Evolutionary conservation across 2,888 invertebrate species (phyloP), one percentile per base, ranked within the genome.

Genomic region (Aleiodes leptofemur): DNA sequence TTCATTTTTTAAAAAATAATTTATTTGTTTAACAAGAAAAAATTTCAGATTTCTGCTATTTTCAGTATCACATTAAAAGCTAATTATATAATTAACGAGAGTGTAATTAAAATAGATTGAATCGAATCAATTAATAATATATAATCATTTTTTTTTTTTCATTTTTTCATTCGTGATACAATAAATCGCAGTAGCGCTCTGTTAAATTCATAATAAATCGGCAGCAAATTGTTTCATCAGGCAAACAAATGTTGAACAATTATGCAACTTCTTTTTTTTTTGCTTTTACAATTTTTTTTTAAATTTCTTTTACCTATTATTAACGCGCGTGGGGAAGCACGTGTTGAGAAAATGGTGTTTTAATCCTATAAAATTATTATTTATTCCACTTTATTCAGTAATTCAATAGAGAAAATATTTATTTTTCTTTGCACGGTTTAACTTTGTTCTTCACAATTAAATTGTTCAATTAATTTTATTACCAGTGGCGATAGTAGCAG

Each of bases 401-500:
- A 59, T 51, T 71, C 55, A 69, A 71, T 77, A 69, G 57, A 57
- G 43, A 71, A 78, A 77, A 59, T 61, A 75, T 51, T 73, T 72
- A 74, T 77, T 61, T 76, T 72, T 59, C 74, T 74, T 61, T 50
- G 64, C 68, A 69, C 61, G 59, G 38, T 74, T 73, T 71, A 48
- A 43, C 9, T 43, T 9, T 43, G 38, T 43, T 43, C 9, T 43
- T 43, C 9, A 43, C 7, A 43, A 43, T 43, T 43, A 43, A 38
- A 38, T 38, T 38, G 8, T 43, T 43, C 0, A 43, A 43, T 43
- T 43, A 43, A 43, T 43, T 72, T 76, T 68, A 56, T 57, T 61
- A 29, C 29, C 43, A 23, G 55, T 64, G 77, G 73, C 72, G 78
- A 78, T 29, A 80, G 73, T 68, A 77, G 72, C 74, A 76, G 23